Percentiles rank a stretch among this genome's conserved stretches.
phyloP scores from a whole-genome alignment of 2,888 invertebrate species.

The Pyrgus malvae region DNA sequence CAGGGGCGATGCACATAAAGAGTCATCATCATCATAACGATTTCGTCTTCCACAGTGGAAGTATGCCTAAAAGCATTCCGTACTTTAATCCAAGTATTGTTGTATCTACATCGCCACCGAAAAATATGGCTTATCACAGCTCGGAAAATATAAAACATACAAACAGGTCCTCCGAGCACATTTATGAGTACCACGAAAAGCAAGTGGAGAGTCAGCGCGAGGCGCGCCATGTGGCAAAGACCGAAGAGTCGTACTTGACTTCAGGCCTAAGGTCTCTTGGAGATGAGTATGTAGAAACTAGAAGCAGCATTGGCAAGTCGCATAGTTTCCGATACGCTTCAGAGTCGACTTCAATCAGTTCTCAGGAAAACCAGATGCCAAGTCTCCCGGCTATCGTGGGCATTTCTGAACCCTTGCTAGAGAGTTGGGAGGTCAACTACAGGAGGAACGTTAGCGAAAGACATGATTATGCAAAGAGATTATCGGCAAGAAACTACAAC shows the following conservation, averaged over 20 bases:
- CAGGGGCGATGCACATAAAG: conserved; percentile 62
- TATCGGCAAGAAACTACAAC: conserved; percentile 69
- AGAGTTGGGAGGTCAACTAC: conserved; percentile 79
- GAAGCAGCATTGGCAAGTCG: conserved; percentile 85
- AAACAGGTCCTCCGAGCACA: conserved; percentile 62
- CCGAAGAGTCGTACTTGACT: conserved; percentile 63
- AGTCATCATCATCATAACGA: conserved; percentile 57
- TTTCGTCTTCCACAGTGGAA: conserved; percentile 64
- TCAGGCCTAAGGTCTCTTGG: conserved; percentile 68
- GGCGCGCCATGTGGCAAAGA: conserved; percentile 52
- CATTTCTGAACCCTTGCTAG: conserved; percentile 73
- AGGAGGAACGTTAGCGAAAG: conserved; percentile 69
- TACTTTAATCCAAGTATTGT: conserved; percentile 63
- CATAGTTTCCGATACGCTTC: conserved; percentile 86
- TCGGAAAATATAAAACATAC: conserved; percentile 67
- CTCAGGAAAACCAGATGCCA: conserved; percentile 76
- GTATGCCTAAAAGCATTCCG: conserved; percentile 72
- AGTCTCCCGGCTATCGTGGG: conserved; percentile 78
- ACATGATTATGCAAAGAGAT: conserved; percentile 63
- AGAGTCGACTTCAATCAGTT: conserved; percentile 72
- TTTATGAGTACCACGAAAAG: conserved; percentile 62
- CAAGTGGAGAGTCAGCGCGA: conserved; percentile 56
- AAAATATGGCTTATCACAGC: conserved; percentile 64
- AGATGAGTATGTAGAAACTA: conserved; percentile 69
- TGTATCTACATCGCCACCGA: conserved; percentile 68